phyloP scores from a whole-genome alignment of 2,113 vertebrate genomes.

The Syngnathus scovelli region DNA sequence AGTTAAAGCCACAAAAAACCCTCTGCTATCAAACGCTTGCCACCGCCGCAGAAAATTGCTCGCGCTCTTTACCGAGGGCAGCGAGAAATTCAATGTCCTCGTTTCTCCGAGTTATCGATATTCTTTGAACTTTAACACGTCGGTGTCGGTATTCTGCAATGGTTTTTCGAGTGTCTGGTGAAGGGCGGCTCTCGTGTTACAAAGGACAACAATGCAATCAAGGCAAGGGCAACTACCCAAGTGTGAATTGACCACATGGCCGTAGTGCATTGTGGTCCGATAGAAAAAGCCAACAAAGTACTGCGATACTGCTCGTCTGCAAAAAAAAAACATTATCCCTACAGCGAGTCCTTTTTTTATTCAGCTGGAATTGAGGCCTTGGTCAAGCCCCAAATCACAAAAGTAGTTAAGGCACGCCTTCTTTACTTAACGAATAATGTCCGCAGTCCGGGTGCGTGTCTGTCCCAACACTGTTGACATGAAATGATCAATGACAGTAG shows the following conservation, averaged over 20 bases:
- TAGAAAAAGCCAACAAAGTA: too few species aligned
- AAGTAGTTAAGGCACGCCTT: conserved; percentile 25
- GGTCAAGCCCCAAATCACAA: conserved; percentile 7
- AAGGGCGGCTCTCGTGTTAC: not conserved
- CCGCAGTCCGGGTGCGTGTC: conserved; percentile 37
- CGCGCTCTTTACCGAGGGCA: conserved; percentile 22
- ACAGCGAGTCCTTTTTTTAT: too few species aligned
- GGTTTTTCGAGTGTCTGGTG: not conserved
- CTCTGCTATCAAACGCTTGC: conserved; percentile 42
- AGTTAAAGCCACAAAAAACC: conserved; percentile 60
- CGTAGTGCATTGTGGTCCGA: not conserved
- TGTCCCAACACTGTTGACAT: conserved; percentile 47
- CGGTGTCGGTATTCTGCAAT: conserved; percentile 5
- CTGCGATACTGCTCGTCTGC: too few species aligned
- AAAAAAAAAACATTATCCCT: too few species aligned
- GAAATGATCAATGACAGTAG: conserved; percentile 66
- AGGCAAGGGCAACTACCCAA: not conserved
- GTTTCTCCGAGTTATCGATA: conserved; percentile 51
- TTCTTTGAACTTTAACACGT: conserved; percentile 43
- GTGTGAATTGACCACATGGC: too few species aligned
- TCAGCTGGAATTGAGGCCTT: too few species aligned
- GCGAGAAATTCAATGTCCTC: conserved; percentile 48
- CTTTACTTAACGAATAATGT: conserved; percentile 62
- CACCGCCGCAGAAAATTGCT: conserved; percentile 45
- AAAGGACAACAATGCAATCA: not conserved